A percentile compares a stretch with the other conserved stretches of the same genome.
These are phyloP conservation scores for Amiota minor DNA, from an alignment of 2,888 invertebrate genomes.

Conservation along the genomic window DNA sequence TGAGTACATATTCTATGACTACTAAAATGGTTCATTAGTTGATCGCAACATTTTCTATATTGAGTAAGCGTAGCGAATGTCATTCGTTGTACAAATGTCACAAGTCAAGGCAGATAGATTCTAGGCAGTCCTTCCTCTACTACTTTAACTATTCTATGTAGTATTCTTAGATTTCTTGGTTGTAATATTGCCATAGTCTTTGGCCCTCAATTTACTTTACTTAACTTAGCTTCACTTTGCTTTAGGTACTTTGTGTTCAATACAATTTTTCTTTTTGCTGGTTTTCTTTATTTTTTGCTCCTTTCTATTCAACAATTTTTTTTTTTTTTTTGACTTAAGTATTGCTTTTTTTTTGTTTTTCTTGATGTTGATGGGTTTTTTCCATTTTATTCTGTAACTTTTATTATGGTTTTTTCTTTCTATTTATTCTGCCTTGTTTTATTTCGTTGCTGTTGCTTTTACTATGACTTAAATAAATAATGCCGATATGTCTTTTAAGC, in stretches of 20 bases:
- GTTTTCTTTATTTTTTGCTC: neutral
- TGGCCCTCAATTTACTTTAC: neutral
- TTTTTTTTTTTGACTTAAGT: neutral
- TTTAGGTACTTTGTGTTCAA: conserved; percentile 22
- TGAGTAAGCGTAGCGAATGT: conserved; percentile 46
- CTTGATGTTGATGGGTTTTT: conserved; percentile 5
- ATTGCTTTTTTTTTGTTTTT: conserved; percentile 13
- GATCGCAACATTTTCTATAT: conserved; percentile 30
- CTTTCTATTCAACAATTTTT: neutral
- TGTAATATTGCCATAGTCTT: conserved; percentile 18
- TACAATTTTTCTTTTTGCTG: conserved; percentile 31
- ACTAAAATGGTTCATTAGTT: conserved; percentile 58
- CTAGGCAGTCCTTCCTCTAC: conserved; percentile 57
- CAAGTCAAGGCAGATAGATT: conserved; percentile 55
- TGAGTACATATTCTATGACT: conserved; percentile 31
- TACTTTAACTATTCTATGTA: neutral
- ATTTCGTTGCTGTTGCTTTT: conserved; percentile 6
- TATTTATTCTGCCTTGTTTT: neutral
- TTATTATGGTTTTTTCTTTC: neutral
- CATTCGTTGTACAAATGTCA: conserved; percentile 53
- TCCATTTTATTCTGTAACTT: neutral
- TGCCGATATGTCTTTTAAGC: conserved; percentile 54
- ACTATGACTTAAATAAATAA: conserved; percentile 61
- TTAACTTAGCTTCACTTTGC: conserved; percentile 8
- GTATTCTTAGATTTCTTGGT: neutral